Evolutionary conservation across 2,888 invertebrate genomes (phyloP), one percentile per base, ranked within the genome.

Genomic region (Drosophila sordidula): DNA sequence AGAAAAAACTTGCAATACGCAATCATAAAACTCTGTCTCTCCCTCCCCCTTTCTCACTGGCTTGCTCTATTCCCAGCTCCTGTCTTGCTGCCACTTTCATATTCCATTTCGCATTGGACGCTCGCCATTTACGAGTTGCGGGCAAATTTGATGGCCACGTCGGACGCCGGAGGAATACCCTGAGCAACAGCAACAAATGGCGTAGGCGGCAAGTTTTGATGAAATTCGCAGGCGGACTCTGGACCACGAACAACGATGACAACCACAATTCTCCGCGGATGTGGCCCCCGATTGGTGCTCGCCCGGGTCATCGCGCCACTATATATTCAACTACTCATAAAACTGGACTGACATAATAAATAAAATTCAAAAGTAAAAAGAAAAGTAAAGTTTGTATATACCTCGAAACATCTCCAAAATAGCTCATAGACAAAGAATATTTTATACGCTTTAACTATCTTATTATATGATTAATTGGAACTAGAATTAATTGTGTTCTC

Each of bases 61-160:
- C 6, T 3, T 14, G 2, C 25, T n/a, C 25, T 18, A 29, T 12
- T 51, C 44, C 8, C 16, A n/a, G n/a, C 50, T 9, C 32, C n/a
- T 45, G 26, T 38, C 14, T 54, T 9, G 22, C 51, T 44, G 26
- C 8, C 38, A 54, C 56, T 69, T 73, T 74, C 57, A 59, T 73
- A 80, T 84, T 78, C 68, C 59, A 59, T 69, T 61, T 63, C 49
- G 47, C 56, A 55, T 45, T 44, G 69, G 63, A 29, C 34, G 44
- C 45, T 47, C 50, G 61, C 47, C 57, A 62, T 75, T 84, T 81
- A 80, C 75, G 86, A 78, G 75, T 71, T 81, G 86, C 79, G 75
- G 75, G 75, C 82, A 78, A 85, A 85, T 80, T 80, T 80, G 82
- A 81, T 81, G 82, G 67, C 57, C 78, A 62, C 64, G 57, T 58